Evolutionary conservation across 2,797 vertebrate species (phyloP).

Genomic region (Anisognathus igniventris): DNA sequence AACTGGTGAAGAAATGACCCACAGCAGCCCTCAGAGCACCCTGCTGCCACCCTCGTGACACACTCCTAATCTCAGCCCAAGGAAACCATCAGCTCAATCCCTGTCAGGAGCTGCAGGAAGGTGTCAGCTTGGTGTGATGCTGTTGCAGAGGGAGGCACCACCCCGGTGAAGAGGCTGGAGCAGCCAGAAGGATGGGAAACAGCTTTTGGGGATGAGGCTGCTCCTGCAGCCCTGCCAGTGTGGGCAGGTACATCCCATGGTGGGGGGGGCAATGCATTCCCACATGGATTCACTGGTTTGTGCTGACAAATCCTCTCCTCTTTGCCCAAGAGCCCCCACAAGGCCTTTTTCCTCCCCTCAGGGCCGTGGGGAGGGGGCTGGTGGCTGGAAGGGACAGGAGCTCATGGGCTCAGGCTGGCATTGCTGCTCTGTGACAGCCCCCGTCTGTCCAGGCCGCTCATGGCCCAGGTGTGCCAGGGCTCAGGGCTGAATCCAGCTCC

Average conservation of each 20-base stretch:
- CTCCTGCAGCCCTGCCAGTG: fast-evolving
- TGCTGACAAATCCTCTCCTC: background rate
- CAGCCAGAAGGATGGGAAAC: fast-evolving
- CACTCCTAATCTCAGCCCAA: fast-evolving
- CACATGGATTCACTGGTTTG: fast-evolving
- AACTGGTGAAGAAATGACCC: background rate
- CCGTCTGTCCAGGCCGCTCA: background rate
- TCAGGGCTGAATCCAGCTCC: background rate
- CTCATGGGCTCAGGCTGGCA: background rate
- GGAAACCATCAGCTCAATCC: fast-evolving
- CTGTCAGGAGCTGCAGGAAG: background rate
- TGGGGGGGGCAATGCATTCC: fast-evolving
- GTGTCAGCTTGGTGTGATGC: background rate
- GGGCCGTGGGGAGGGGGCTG: background rate
- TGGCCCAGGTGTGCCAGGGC: conserved; percentile 9
- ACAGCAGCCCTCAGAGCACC: background rate
- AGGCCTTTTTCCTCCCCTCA: background rate
- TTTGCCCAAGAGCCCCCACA: background rate
- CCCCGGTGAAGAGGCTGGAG: background rate
- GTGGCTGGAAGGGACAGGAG: background rate
- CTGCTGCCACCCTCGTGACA: background rate
- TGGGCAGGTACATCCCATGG: fast-evolving
- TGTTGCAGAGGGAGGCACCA: background rate
- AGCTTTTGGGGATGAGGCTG: background rate
- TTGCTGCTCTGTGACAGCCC: conserved; percentile 19